Conservation (phyloP, 2,113 vertebrate genomes). For the Anoura caudifer region DNA sequence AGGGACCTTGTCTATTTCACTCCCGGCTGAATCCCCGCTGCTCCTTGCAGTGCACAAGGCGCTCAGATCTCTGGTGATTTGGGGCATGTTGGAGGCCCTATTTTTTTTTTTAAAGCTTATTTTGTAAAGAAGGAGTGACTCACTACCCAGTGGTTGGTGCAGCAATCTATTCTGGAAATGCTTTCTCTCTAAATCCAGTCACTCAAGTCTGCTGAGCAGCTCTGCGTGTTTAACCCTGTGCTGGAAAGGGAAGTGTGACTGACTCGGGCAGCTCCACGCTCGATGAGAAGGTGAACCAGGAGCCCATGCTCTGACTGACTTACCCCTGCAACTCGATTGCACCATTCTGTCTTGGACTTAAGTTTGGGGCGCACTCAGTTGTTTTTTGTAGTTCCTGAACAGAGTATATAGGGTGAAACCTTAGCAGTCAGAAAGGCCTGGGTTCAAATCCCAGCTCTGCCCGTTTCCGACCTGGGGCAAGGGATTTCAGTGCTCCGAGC, state of each 20-base stretch:
- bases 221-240: not conserved
- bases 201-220: not conserved
- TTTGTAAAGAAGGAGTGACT: not conserved
- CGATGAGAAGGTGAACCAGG: not conserved
- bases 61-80: not conserved
- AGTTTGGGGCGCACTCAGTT: not conserved
- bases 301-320: not conserved
- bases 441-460: not conserved
- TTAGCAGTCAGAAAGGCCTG: not conserved
- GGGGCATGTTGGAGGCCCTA: not conserved
- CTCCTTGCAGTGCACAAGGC: not conserved
- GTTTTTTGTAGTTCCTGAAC: not conserved
- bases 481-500: not conserved
- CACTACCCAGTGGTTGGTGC: not conserved
- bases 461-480: not conserved
- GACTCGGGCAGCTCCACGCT: not conserved
- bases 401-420: not conserved
- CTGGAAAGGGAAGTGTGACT: not conserved
- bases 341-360: not conserved
- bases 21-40: not conserved
- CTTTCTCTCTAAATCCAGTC: not conserved
- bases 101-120: not conserved
- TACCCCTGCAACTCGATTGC: rapidly evolving
- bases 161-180: not conserved
- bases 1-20: conserved; percentile 6